Evolutionary conservation across 2,113 vertebrate genomes (phyloP), one percentile per base, ranked within the genome.

Genomic region (Ranitomeya imitator): DNA sequence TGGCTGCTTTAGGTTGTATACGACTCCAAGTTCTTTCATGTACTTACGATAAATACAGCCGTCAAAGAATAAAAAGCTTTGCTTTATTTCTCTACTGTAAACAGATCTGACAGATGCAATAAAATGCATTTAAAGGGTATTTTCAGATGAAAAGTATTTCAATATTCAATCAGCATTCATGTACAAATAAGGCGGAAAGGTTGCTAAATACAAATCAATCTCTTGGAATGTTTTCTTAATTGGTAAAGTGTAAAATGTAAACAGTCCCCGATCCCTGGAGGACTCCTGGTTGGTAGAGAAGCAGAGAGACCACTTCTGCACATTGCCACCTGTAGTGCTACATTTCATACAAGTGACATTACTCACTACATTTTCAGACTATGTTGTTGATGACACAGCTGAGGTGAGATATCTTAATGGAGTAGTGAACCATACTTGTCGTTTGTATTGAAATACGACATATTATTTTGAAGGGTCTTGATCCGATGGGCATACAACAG

Each of bases 21-120:
- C 23, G 52, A 57, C 52, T 79, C 77, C 77, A n/a, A 26, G 52
- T 79, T 79, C 77, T 57, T 79, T 54, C 19, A 78, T 78, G 51
- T 52, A 78, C 74, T 21, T 78, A 79, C 51, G 13, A 57, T 79
- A 21, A 76, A 51, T 76, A 52, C 73, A 76, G 73, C 45, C 19
- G 18, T 52, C 73, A 76, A 76, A 52, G 3, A 52, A 76, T 21
- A 11, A 52, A 52, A 11, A 9, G 3, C 73, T 76, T 7, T 7
- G 21, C 45, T 76, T 51, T 76, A 76, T 45, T 51, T 74, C 8
- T 19, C 15, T 51, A 16, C 37, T 7, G 15, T 45, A 9, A 74
- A 45, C 26, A 37, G 31, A 73, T 73, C 37, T 73, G 26, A 37
- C 69, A 37, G 69, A 51, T 45, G 71, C 14, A 74, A 0, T 74